Base-by-base conservation (phyloP, 2,113 vertebrate species). In the Pangasianodon gigas region DNA sequence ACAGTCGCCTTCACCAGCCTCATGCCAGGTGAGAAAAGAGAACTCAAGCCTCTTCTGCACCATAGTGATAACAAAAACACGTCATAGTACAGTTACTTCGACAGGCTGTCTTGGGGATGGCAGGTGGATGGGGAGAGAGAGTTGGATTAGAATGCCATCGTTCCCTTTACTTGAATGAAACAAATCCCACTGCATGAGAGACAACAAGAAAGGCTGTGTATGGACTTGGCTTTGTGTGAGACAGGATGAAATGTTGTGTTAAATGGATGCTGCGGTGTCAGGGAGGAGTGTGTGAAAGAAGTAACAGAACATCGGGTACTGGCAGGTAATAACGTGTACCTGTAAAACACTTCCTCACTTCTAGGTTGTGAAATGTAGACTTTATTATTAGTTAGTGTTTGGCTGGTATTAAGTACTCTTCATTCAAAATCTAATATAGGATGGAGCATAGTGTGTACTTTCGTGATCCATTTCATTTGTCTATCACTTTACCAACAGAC, bases 1-100 rank as follows among this genome's bases (percentile, higher is more conserved):
- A 99, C 98, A 0, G 96, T 99, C 89, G 97, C 98, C 89, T 99
- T 99, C 82, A 98, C 95, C 96, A 99, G 98, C 93, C 94, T 99
- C 16, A 97, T 99, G 95, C 97, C 98, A 82, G 98, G 98, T 99
- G 52, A 93, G 52, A 71, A 10, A 37, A n/a, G 14, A 65, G 8
- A 52, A 41, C n/a, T 48, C 21, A 29, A 83, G 48, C 2, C 19
- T 54, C 81, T 44, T 16, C 29, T 62, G 6, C 52, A 44, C 24
- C 54, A 29, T 9, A 51, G 67, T 11, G n/a, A 19, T 24, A 58
- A 26, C 41, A 46, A 13, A 24, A 44, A 10, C 13, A 21, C 24
- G 26, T 48, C 46, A 32, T 67, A 8, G 37, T 65, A 16, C 26
- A 65, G 3, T 85, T 26, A 44, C 10, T 24, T 41, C 46, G 37